Conservation (phyloP, 35 echinoderm and acorn worm genomes). For the Apostichopus parvimensis region DNA sequence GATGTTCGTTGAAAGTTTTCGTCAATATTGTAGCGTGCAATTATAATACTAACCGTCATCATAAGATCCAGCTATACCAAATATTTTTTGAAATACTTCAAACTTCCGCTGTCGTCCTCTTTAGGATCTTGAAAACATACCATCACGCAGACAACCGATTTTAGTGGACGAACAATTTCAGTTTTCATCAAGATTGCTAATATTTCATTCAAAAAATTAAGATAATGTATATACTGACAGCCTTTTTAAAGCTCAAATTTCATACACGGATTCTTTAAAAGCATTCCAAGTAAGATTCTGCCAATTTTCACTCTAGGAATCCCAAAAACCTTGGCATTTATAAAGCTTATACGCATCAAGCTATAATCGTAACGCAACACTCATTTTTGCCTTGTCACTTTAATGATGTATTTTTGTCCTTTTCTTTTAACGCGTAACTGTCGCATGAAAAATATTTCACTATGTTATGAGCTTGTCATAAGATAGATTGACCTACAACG, state of each 20-base stretch:
- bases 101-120: too few species aligned
- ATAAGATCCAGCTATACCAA: too few species aligned
- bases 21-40: too few species aligned
- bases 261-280: conserved; percentile 18
- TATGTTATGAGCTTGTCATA: too few species aligned
- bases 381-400: not conserved
- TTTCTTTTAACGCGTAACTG: too few species aligned
- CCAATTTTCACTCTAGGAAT: not conserved
- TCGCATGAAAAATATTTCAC: too few species aligned
- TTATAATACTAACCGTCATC: too few species aligned
- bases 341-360: not conserved
- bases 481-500: too few species aligned
- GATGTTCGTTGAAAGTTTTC: too few species aligned
- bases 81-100: too few species aligned
- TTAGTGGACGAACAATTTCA: not conserved
- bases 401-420: not conserved
- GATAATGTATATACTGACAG: not conserved
- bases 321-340: not conserved
- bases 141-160: not conserved
- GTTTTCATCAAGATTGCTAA: not conserved
- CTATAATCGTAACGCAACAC: not conserved
- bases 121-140: not conserved
- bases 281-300: not conserved
- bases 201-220: conserved; percentile 5
- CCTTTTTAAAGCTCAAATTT: not conserved